These are phyloP conservation scores for Nipponacmea schrenckii DNA, from an alignment of 2,888 invertebrate genomes.

Conservation along the genomic window DNA sequence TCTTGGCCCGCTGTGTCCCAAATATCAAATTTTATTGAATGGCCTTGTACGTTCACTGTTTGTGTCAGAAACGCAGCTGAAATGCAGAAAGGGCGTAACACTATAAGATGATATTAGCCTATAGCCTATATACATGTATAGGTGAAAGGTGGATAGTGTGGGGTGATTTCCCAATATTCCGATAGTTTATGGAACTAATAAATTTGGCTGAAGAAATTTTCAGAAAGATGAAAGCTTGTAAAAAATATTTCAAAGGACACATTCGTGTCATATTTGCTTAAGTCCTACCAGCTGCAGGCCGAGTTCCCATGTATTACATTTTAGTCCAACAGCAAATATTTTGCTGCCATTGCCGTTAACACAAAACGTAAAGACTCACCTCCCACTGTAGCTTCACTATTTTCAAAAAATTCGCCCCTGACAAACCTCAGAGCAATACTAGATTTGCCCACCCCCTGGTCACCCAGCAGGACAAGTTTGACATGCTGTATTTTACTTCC, in stretches of 20 bases:
- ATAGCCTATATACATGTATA: too few species aligned
- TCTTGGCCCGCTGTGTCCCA: constrained; percentile 99
- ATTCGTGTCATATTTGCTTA: too few species aligned
- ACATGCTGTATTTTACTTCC: constrained; percentile 89
- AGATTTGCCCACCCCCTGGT: constrained; percentile 99
- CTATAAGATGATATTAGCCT: background rate
- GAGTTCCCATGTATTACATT: too few species aligned
- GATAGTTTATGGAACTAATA: too few species aligned
- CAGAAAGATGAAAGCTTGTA: too few species aligned
- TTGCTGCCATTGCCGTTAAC: background rate
- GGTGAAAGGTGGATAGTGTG: too few species aligned
- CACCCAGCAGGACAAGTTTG: constrained; percentile 97
- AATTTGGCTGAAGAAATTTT: too few species aligned
- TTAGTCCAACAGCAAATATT: background rate
- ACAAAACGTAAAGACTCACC: constrained; percentile 44
- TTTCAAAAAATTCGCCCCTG: constrained; percentile 89
- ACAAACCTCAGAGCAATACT: constrained; percentile 98
- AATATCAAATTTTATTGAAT: constrained; percentile 99
- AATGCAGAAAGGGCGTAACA: constrained; percentile 18
- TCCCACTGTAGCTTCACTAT: constrained; percentile 81
- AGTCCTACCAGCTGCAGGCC: too few species aligned
- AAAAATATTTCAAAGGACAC: too few species aligned
- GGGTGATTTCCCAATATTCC: too few species aligned
- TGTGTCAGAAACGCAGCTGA: constrained; percentile 97
- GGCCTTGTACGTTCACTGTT: constrained; percentile 95